Conservation (phyloP, 1,140 invertebrate species). For the Caenorhabditis briggsae region DNA sequence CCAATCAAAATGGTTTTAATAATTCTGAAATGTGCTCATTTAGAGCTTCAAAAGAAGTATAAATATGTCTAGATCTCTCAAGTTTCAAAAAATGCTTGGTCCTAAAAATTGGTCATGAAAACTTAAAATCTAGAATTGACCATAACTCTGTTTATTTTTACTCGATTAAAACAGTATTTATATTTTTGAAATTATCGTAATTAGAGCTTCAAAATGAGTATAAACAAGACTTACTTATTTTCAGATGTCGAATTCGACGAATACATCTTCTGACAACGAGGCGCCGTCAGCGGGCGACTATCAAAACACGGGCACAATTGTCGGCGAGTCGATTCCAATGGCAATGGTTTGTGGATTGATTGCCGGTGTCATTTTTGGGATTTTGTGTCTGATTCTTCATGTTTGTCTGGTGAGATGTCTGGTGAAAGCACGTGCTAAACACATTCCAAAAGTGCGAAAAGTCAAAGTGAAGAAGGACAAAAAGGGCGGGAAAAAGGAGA, state of each 20-base stretch:
- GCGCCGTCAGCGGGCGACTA: not conserved
- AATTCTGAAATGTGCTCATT: too few relatives aligned
- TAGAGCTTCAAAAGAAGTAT: too few relatives aligned
- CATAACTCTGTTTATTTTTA: too few relatives aligned
- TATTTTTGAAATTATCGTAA: too few relatives aligned
- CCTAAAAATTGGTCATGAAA: too few relatives aligned
- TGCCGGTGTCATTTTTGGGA: conserved; percentile 15
- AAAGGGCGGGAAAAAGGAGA: not conserved
- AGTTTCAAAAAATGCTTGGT: too few relatives aligned
- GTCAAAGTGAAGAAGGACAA: conserved; percentile 47
- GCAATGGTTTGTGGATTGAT: not conserved
- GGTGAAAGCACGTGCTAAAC: conserved; percentile 19
- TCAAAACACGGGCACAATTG: not conserved
- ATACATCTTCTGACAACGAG: not conserved
- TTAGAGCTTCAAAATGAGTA: too few relatives aligned
- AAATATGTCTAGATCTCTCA: too few relatives aligned
- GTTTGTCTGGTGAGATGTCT: conserved; percentile 41
- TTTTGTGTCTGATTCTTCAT: conserved; percentile 41
- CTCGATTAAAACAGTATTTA: too few relatives aligned
- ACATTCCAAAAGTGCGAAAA: conserved; percentile 37
- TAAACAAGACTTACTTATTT: not conserved
- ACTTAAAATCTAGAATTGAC: too few relatives aligned
- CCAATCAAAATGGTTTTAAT: too few relatives aligned
- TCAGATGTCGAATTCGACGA: conserved; percentile 22
- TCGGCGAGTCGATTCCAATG: conserved; percentile 20